phyloP scores from a whole-genome alignment of 2,888 invertebrate genomes.

The Drosophila mayaguana region DNA sequence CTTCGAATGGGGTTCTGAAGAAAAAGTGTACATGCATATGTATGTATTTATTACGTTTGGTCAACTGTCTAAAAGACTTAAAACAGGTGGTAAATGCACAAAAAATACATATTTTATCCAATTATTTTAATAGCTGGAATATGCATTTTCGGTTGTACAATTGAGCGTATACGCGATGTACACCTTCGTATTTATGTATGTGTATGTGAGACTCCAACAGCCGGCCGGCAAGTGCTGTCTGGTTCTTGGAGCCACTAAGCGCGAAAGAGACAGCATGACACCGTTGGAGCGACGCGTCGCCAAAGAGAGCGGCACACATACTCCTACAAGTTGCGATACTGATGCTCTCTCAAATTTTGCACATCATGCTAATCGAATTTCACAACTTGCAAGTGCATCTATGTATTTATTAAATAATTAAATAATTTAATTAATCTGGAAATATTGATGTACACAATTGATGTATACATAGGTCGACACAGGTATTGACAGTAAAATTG shows the following conservation, averaged over 20 bases:
- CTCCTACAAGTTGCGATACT: slow-evolving; percentile 44
- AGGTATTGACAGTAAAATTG: background rate
- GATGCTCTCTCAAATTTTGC: slow-evolving; percentile 33
- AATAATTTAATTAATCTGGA: background rate
- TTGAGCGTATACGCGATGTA: slow-evolving; percentile 47
- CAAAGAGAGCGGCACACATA: slow-evolving; percentile 3
- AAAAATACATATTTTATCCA: background rate
- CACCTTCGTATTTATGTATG: slow-evolving; percentile 1
- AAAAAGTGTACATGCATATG: background rate
- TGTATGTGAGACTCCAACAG: slow-evolving; percentile 15
- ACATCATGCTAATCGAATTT: slow-evolving; percentile 61
- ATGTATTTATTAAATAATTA: no score
- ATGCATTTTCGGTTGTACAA: background rate
- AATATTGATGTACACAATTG: background rate
- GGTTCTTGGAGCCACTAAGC: slow-evolving; percentile 10
- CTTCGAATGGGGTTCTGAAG: background rate
- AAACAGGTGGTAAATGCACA: no score
- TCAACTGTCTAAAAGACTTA: no score
- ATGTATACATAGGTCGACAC: background rate
- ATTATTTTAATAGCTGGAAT: background rate
- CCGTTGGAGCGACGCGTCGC: background rate
- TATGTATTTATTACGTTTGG: no score
- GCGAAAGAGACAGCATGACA: slow-evolving; percentile 7
- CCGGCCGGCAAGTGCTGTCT: slow-evolving; percentile 37
- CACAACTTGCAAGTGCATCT: no score